Evolutionary conservation across 2,888 invertebrate genomes (phyloP).

Genomic region (Oegoconia quadripuncta): DNA sequence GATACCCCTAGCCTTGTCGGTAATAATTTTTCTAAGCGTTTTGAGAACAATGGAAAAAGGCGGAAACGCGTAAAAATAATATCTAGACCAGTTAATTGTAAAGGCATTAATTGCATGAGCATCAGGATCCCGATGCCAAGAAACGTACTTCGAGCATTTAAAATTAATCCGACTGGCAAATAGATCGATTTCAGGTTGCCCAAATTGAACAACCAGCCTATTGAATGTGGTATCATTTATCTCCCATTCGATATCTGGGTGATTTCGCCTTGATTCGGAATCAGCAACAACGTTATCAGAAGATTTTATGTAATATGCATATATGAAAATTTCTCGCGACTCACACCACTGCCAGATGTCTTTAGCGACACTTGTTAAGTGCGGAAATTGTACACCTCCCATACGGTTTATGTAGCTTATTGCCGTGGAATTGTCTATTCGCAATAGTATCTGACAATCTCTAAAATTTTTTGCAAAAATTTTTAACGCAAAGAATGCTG

Average conservation of each 20-base stretch:
- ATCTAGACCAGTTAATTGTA: constrained; percentile 13
- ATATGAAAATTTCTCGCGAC: constrained; percentile 6
- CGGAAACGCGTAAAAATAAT: constrained; percentile 21
- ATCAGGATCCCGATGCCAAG: constrained; percentile 18
- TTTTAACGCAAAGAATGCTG: constrained; percentile 7
- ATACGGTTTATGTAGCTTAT: constrained; percentile 18
- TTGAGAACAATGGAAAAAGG: constrained; percentile 18
- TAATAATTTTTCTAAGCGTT: constrained; percentile 14
- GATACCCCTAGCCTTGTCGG: constrained; percentile 10
- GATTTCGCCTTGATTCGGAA: constrained; percentile 11
- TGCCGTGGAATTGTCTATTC: constrained; percentile 17
- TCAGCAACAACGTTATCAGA: constrained; percentile 15
- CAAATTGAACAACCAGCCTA: background rate
- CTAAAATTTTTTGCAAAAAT: constrained; percentile 7
- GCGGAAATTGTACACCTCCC: constrained; percentile 16
- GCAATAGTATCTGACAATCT: constrained; percentile 11
- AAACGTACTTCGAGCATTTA: constrained; percentile 11
- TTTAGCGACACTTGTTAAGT: constrained; percentile 7
- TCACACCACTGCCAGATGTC: constrained; percentile 17
- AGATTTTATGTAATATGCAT: no score
- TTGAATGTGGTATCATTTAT: constrained; percentile 3
- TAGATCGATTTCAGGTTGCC: constrained; percentile 6
- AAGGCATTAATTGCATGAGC: constrained; percentile 18
- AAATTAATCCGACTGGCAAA: constrained; percentile 6
- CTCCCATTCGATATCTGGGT: constrained; percentile 17